Evolutionary conservation across 2,797 vertebrate species (phyloP).

Genomic region (Microcaecilia unicolor): DNA sequence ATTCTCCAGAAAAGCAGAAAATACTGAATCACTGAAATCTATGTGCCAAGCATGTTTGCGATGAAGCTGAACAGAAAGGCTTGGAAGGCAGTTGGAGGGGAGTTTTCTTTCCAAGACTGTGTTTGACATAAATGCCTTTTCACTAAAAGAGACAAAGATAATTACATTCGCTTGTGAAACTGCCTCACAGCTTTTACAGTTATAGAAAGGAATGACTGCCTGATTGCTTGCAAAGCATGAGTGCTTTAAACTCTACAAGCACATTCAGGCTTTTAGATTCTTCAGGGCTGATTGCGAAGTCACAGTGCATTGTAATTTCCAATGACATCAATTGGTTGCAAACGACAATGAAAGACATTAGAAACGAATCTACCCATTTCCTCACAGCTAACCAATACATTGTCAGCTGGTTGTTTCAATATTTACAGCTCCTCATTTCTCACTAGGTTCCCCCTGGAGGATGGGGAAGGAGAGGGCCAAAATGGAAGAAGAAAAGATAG

Average conservation of each 20-base stretch:
- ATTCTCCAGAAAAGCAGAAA: neutral
- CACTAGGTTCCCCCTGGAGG: neutral
- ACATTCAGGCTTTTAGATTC: no score
- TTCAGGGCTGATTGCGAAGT: no score
- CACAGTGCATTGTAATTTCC: no score
- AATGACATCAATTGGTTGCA: neutral
- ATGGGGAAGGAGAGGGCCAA: no score
- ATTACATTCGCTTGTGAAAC: neutral
- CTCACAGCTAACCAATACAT: rapidly evolving
- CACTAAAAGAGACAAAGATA: neutral
- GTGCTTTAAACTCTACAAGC: no score
- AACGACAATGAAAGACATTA: neutral
- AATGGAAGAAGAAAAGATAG: rapidly evolving
- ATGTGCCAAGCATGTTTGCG: neutral
- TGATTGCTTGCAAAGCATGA: no score
- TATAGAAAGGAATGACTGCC: no score
- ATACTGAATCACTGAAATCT: neutral
- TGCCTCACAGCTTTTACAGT: neutral
- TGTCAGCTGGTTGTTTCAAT: neutral
- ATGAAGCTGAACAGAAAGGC: neutral
- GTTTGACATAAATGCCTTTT: neutral
- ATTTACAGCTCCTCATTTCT: neutral
- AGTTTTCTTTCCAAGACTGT: neutral
- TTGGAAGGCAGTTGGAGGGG: conserved; percentile 1
- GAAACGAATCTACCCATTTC: neutral